phyloP scores from a whole-genome alignment of 2,888 invertebrate genomes.

The Caenorhabditis parvicauda region DNA sequence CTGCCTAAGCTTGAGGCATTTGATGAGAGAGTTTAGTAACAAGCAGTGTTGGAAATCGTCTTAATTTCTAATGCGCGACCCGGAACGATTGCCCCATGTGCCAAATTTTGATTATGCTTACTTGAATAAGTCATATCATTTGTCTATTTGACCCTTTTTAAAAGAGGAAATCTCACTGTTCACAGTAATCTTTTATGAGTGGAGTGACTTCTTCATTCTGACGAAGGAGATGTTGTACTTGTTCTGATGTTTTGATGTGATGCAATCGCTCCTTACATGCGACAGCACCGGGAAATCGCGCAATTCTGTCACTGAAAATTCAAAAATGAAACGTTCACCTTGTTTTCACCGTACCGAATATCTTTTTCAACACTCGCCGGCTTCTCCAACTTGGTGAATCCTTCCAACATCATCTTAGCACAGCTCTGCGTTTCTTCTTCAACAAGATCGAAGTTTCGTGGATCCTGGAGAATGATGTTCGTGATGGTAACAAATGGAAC shows the following conservation, averaged over 20 bases:
- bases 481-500: too few species aligned
- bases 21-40: too few species aligned
- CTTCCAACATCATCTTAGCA: slow-evolving; percentile 40
- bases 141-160: too few species aligned
- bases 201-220: slow-evolving; percentile 30
- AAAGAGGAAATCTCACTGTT: too few species aligned
- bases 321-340: background rate
- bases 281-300: slow-evolving; percentile 29
- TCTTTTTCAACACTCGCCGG: slow-evolving; percentile 55
- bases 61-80: too few species aligned
- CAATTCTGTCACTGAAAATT: slow-evolving; percentile 5
- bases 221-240: slow-evolving; percentile 27
- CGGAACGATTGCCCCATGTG: too few species aligned
- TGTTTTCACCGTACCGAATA: too few species aligned
- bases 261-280: slow-evolving; percentile 28
- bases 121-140: too few species aligned
- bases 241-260: slow-evolving; percentile 24
- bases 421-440: slow-evolving; percentile 22
- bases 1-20: too few species aligned
- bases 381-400: slow-evolving; percentile 43
- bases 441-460: slow-evolving; percentile 1
- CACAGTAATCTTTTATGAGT: slow-evolving; percentile 35
- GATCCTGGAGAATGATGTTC: too few species aligned
- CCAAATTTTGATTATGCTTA: too few species aligned
- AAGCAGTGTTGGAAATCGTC: too few species aligned